Percentiles rank a stretch among this genome's conserved stretches.
Evolutionary conservation across 2,113 vertebrate species (phyloP).

Genomic region (Zosterops japonicus): DNA sequence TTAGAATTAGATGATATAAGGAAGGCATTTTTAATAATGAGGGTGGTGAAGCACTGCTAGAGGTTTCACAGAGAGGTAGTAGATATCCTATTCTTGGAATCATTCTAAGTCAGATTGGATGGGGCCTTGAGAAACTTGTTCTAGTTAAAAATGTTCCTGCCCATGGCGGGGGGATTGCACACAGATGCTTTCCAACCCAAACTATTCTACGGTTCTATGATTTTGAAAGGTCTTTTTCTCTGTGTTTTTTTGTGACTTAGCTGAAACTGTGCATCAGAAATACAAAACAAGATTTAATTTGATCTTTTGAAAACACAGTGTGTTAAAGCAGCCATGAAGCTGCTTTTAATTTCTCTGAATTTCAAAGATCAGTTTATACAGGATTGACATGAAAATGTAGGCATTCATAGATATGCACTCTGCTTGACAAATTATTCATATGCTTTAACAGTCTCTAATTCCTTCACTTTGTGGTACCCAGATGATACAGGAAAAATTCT

Average conservation of each 20-base stretch:
- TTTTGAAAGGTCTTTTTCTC: not conserved
- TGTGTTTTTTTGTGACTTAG: not conserved
- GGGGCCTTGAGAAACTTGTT: not conserved
- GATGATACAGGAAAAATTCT: not conserved
- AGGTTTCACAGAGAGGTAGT: not conserved
- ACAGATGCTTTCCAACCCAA: not conserved
- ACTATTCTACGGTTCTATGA: not conserved
- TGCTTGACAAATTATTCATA: not conserved
- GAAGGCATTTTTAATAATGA: not conserved
- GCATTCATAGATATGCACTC: not conserved
- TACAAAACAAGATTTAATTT: not conserved
- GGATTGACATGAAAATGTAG: not conserved
- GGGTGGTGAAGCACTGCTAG: rapidly evolving
- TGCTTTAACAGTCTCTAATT: not conserved
- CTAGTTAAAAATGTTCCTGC: not conserved
- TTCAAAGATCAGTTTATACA: not conserved
- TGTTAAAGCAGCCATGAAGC: not conserved
- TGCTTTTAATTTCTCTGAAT: not conserved
- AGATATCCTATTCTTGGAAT: not conserved
- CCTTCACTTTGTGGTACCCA: not conserved
- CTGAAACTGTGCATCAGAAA: not conserved
- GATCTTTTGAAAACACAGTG: not conserved
- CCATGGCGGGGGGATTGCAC: rapidly evolving
- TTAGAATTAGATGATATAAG: not conserved
- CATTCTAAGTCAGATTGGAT: not conserved